Evolutionary conservation across 2,888 invertebrate species (phyloP).

Genomic region (Trissolcus japonicus): DNA sequence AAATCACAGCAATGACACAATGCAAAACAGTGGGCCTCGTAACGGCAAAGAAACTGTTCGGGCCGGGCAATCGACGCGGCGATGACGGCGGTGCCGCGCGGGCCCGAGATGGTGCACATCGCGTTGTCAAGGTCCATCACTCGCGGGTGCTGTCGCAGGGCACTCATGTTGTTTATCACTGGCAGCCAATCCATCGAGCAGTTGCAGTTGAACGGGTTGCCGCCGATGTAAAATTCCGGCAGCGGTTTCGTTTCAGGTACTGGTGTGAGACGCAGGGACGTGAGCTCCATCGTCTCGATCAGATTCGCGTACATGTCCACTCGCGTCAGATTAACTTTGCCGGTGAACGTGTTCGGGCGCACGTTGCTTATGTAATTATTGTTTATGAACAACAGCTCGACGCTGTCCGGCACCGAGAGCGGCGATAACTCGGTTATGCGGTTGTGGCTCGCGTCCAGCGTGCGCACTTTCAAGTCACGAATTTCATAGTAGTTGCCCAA

Average conservation of each 20-base stretch:
- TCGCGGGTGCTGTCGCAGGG: slow-evolving; percentile 88
- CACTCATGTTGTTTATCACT: slow-evolving; percentile 90
- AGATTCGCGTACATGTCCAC: slow-evolving; percentile 94
- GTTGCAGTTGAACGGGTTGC: slow-evolving; percentile 95
- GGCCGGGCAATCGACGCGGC: slow-evolving; percentile 86
- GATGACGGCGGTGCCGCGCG: slow-evolving; percentile 87
- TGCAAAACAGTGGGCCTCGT: slow-evolving; percentile 95
- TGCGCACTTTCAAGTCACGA: slow-evolving; percentile 82
- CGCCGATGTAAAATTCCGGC: slow-evolving; percentile 93
- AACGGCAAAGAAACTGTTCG: slow-evolving; percentile 92
- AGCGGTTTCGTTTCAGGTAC: slow-evolving; percentile 84
- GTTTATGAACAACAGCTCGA: slow-evolving; percentile 91
- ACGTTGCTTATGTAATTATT: slow-evolving; percentile 90
- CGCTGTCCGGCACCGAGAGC: slow-evolving; percentile 91
- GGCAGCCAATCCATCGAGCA: slow-evolving; percentile 98
- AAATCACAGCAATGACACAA: slow-evolving; percentile 97
- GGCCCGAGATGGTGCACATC: slow-evolving; percentile 90
- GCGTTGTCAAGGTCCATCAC: slow-evolving; percentile 93
- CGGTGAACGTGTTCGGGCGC: slow-evolving; percentile 90
- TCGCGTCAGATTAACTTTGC: slow-evolving; percentile 88
- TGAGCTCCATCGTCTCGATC: slow-evolving; percentile 87
- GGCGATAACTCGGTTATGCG: slow-evolving; percentile 88
- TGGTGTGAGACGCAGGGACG: slow-evolving; percentile 86
- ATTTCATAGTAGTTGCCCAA: slow-evolving; percentile 92
- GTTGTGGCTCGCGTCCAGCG: slow-evolving; percentile 93